These are phyloP conservation scores for Sebastiscus tertius DNA, from an alignment of 2,797 vertebrate genomes.

Conservation along the genomic window DNA sequence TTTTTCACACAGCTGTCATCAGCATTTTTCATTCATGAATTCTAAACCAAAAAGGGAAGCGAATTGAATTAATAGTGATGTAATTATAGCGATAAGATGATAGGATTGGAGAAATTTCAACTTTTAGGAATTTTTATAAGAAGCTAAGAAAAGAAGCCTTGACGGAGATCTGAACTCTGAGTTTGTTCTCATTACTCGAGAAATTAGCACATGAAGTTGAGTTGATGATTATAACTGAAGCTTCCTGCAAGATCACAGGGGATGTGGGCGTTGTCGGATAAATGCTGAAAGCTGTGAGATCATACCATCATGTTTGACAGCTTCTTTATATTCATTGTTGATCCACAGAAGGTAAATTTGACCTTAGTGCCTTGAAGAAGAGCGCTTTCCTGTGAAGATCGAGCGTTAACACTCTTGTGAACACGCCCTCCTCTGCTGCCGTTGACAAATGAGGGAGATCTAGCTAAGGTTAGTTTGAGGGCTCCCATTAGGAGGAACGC, in stretches of 20 bases:
- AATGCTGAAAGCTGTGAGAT: not conserved
- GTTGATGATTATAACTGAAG: not conserved
- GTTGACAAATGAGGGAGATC: conserved; percentile 61
- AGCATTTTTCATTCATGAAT: conserved; percentile 19
- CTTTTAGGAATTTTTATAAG: not conserved
- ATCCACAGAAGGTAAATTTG: not conserved
- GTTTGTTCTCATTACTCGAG: not conserved
- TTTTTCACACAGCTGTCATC: conserved; percentile 31
- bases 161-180: not conserved
- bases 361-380: not conserved
- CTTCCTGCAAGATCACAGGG: not conserved
- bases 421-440: conserved; percentile 42
- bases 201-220: conserved; percentile 20
- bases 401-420: conserved; percentile 19
- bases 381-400: not conserved
- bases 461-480: conserved; percentile 46
- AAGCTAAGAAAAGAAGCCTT: not conserved
- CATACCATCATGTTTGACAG: not conserved
- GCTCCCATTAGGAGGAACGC: conserved; percentile 51
- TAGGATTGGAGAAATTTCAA: not conserved
- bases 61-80: conserved; percentile 12
- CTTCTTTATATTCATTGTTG: conserved; percentile 6
- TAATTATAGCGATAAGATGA: conserved; percentile 11
- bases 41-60: not conserved
- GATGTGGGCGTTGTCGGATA: not conserved